Percentiles rank a stretch among this genome's conserved stretches.
phyloP scores from a whole-genome alignment of 1,140 invertebrate species.

The Eurosta solidaginis region DNA sequence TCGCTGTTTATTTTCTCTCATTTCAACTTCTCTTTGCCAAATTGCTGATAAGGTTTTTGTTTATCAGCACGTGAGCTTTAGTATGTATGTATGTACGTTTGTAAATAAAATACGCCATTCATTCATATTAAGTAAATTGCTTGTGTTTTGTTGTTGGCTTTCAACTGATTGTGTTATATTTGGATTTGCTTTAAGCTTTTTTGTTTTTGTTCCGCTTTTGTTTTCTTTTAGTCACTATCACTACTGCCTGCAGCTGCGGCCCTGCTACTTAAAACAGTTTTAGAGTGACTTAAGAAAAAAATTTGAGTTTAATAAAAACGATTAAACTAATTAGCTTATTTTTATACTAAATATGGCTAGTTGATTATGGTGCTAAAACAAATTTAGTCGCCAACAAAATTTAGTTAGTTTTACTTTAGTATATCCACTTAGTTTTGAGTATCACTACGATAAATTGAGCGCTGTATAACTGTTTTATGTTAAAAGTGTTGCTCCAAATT shows the following conservation, averaged over 20 bases:
- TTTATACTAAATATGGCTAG: too few relatives aligned
- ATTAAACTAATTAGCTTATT: too few relatives aligned
- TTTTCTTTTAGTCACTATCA: constrained; percentile 4
- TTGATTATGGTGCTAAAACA: too few relatives aligned
- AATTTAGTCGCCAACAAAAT: too few relatives aligned
- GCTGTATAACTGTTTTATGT: too few relatives aligned
- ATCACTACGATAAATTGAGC: too few relatives aligned
- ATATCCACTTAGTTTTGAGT: too few relatives aligned
- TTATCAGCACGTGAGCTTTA: neutral
- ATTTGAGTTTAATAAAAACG: too few relatives aligned
- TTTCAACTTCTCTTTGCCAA: neutral
- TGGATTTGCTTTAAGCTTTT: neutral
- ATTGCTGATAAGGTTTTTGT: constrained; percentile 2
- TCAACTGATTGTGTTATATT: neutral
- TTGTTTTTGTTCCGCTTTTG: neutral
- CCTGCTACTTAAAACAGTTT: constrained; percentile 24
- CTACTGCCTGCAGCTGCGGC: neutral
- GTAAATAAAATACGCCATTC: neutral
- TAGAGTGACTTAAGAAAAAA: constrained; percentile 21
- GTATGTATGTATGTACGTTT: too few relatives aligned
- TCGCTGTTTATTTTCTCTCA: neutral
- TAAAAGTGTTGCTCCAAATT: too few relatives aligned
- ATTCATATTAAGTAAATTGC: neutral
- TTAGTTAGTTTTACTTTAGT: too few relatives aligned
- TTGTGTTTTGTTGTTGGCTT: neutral